A percentile compares a stretch with the other conserved stretches of the same genome.
phyloP scores from a whole-genome alignment of 92 coral and sea anemone genomes.

The Bergia puertoricense region DNA sequence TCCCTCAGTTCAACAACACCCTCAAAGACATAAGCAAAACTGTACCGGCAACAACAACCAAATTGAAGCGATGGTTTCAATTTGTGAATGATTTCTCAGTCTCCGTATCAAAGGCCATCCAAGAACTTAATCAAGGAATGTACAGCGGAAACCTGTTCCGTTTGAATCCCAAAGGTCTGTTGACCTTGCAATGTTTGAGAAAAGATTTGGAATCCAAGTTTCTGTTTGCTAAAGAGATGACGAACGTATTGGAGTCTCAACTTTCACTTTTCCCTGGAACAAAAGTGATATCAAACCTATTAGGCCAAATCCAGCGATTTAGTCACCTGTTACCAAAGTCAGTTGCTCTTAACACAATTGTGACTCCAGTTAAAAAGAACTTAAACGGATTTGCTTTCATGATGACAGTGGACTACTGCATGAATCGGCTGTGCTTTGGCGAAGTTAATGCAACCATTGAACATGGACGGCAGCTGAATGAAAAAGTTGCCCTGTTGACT shows the following conservation, averaged over 20 bases:
- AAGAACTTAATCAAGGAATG: background rate
- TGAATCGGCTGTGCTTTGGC: conserved; percentile 2
- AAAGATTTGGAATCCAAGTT: conserved; percentile 2
- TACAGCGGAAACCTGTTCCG: background rate
- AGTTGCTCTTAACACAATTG: background rate
- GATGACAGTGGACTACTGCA: conserved; percentile 1
- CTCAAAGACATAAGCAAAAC: background rate
- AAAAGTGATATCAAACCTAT: background rate
- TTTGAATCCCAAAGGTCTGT: background rate
- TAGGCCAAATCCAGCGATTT: background rate
- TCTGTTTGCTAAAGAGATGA: conserved; percentile 5
- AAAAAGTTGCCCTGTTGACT: background rate
- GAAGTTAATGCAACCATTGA: conserved; percentile 9
- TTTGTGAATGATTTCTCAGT: background rate
- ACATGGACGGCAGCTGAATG: background rate
- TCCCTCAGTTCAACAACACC: background rate
- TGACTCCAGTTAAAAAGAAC: background rate
- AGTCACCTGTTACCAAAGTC: background rate
- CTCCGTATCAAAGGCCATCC: background rate
- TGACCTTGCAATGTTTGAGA: background rate
- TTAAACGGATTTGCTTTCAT: background rate
- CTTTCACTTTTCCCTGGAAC: background rate
- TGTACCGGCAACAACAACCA: background rate
- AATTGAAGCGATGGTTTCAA: conserved; percentile 1
- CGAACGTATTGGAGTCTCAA: background rate